These are phyloP conservation scores for Andrena praecox DNA, from an alignment of 2,888 invertebrate species.

Conservation along the genomic window DNA sequence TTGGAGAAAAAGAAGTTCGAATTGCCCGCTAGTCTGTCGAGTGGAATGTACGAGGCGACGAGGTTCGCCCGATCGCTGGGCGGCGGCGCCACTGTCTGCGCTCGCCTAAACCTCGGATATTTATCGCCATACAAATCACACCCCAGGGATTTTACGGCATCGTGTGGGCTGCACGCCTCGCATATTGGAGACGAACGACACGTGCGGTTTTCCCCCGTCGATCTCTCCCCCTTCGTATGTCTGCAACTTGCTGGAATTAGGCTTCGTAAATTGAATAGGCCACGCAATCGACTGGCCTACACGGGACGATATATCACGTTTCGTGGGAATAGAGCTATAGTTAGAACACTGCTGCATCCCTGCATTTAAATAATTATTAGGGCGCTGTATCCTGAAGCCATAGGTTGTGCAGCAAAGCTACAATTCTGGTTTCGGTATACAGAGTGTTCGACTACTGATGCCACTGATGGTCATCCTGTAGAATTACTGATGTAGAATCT, in stretches of 20 bases:
- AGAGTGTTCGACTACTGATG: neutral
- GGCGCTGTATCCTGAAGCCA: neutral
- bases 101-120: conserved; percentile 45
- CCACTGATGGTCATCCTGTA: too few species aligned
- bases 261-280: conserved; percentile 63
- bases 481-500: too few species aligned
- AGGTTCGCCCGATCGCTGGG: conserved; percentile 69
- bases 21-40: conserved; percentile 70
- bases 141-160: conserved; percentile 39
- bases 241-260: conserved; percentile 60
- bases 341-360: neutral
- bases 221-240: conserved; percentile 24
- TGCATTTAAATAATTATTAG: conserved; percentile 13
- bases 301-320: conserved; percentile 48
- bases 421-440: neutral
- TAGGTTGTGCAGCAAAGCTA: neutral
- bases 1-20: neutral
- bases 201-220: conserved; percentile 44
- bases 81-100: conserved; percentile 73
- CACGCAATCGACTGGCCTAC: conserved; percentile 53
- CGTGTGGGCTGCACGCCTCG: conserved; percentile 19
- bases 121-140: conserved; percentile 48
- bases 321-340: conserved; percentile 29
- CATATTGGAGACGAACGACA: conserved; percentile 58
- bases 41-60: conserved; percentile 59